Conservation (phyloP, 2,888 invertebrate genomes). For the Volucella zonaria region DNA sequence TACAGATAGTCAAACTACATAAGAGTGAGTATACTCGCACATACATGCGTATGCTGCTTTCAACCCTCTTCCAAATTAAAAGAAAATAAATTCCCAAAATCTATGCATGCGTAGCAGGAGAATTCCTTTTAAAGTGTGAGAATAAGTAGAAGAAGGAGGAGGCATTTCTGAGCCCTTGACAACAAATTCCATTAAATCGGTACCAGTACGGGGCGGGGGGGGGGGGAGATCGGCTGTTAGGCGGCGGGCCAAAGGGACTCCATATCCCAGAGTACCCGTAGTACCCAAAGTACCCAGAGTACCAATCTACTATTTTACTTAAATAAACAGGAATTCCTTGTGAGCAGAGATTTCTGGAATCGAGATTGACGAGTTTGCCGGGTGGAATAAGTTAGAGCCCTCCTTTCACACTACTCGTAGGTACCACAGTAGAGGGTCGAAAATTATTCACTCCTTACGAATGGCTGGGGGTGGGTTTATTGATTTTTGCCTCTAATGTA, state of each 20-base stretch:
- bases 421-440: no score
- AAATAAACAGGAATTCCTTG: conserved; percentile 63
- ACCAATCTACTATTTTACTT: conserved; percentile 57
- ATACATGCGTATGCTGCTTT: no score
- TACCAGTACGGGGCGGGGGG: conserved; percentile 54
- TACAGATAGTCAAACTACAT: no score
- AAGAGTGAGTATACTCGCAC: no score
- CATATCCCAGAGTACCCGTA: conserved; percentile 4
- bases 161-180: conserved; percentile 26
- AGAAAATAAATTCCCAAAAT: no score
- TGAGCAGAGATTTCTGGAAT: conserved; percentile 57
- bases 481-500: conserved; percentile 29
- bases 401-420: no score
- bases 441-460: not conserved
- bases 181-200: conserved; percentile 63
- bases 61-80: no score
- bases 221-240: conserved; percentile 55
- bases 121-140: conserved; percentile 9
- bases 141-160: conserved; percentile 6
- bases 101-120: conserved; percentile 6
- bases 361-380: conserved; percentile 45
- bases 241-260: conserved; percentile 15
- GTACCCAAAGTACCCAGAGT: conserved; percentile 12
- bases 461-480: conserved; percentile 15
- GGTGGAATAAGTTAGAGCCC: no score